phyloP scores from a whole-genome alignment of 2,113 vertebrate genomes.

The Aspiorhynchus laticeps region DNA sequence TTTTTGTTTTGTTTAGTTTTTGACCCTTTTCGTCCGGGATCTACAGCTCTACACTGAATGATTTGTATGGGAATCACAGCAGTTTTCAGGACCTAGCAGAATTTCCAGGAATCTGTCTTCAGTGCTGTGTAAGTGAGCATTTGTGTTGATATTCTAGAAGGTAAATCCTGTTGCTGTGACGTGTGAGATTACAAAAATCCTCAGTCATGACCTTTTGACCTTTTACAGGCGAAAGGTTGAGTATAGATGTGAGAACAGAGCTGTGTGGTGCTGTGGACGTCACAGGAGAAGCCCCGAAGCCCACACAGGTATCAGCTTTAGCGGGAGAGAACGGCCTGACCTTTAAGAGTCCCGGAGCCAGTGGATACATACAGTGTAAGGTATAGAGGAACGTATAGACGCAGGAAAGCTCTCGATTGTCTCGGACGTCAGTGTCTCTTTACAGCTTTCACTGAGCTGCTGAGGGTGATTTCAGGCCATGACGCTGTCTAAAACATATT shows the following conservation, averaged over 20 bases:
- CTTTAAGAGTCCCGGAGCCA: conserved; percentile 41
- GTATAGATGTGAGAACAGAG: background rate
- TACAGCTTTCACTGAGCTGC: background rate
- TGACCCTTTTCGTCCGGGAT: background rate
- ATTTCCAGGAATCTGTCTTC: background rate
- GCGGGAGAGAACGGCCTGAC: conserved; percentile 50
- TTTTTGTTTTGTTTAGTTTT: too few species aligned
- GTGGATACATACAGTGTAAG: conserved; percentile 31
- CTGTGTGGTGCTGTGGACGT: background rate
- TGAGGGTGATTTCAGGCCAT: background rate
- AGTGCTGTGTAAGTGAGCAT: background rate
- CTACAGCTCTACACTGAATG: background rate
- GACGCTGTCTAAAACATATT: background rate
- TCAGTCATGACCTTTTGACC: background rate
- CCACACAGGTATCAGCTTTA: conserved; percentile 52
- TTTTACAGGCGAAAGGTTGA: background rate
- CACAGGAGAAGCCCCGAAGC: conserved; percentile 30
- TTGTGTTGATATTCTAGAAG: conserved; percentile 11
- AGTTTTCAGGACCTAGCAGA: background rate
- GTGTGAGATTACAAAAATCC: background rate
- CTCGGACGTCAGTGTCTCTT: background rate
- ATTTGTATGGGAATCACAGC: background rate
- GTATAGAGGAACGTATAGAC: conserved; percentile 22
- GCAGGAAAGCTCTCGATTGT: background rate
- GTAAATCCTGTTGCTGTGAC: background rate